Evolutionary conservation across 2,888 invertebrate species (phyloP).

Genomic region (Synanthedon vespiformis): DNA sequence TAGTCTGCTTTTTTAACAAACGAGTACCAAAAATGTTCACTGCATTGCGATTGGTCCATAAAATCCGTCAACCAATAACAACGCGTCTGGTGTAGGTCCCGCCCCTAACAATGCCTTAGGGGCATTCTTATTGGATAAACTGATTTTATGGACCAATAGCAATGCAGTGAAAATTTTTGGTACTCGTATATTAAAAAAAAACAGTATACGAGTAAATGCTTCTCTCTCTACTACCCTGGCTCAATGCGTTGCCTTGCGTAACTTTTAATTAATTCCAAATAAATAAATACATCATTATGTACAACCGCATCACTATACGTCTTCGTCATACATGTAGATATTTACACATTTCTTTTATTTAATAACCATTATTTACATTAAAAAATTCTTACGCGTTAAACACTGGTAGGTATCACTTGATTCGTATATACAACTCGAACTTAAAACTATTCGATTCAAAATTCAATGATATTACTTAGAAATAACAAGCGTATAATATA

Average conservation of each 20-base stretch:
- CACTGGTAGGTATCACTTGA: no score
- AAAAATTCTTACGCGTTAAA: neutral
- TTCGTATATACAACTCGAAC: neutral
- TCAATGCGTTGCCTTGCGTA: slow-evolving; percentile 39
- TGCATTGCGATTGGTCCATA: no score
- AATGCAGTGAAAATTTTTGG: no score
- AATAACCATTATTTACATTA: slow-evolving; percentile 4
- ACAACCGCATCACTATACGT: slow-evolving; percentile 54
- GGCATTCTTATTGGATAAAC: no score
- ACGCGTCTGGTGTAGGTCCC: no score
- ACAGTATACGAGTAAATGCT: neutral
- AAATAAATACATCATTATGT: slow-evolving; percentile 27
- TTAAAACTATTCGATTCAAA: neutral
- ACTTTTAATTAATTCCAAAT: slow-evolving; percentile 10
- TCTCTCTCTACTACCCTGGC: slow-evolving; percentile 42
- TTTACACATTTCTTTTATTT: slow-evolving; percentile 10
- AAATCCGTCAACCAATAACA: no score
- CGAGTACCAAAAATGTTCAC: no score
- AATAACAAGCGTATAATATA: neutral
- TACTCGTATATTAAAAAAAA: no score
- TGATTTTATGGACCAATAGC: no score
- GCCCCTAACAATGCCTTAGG: no score
- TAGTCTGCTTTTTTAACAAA: no score
- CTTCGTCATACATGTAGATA: slow-evolving; percentile 24
- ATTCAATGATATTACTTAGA: slow-evolving; percentile 4